Conservation (phyloP, 2,888 invertebrate species). For the Campoplex nolae region DNA sequence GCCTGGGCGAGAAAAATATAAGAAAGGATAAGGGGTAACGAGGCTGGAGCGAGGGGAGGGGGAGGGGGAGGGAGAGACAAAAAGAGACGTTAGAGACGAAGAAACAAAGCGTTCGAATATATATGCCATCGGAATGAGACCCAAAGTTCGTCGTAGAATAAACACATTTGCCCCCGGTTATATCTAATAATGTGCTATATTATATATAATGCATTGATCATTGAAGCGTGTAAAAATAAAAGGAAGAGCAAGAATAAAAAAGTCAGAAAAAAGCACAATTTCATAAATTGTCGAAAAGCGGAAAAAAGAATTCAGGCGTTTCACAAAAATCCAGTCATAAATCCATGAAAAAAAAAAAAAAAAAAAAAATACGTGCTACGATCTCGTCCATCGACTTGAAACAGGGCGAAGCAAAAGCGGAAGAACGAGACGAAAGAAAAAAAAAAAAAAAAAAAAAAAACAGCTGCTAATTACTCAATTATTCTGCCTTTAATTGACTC, state of each 20-base stretch:
- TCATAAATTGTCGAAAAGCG: not conserved
- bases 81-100: conserved; percentile 34
- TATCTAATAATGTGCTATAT: conserved; percentile 48
- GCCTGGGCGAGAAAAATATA: not conserved
- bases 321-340: not conserved
- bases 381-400: conserved; percentile 14
- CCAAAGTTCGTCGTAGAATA: conserved; percentile 74
- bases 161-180: conserved; percentile 69
- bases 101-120: not conserved
- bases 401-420: not conserved
- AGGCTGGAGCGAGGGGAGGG: not conserved
- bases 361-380: not conserved
- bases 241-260: not conserved
- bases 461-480: not conserved
- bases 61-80: not conserved
- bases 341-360: not conserved
- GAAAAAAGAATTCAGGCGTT: not conserved
- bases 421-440: not conserved
- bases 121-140: conserved; percentile 64
- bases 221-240: conserved; percentile 15
- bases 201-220: not conserved
- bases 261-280: not conserved
- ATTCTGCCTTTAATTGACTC: not conserved
- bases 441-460: conserved; percentile 1
- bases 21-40: not conserved